phyloP scores from a whole-genome alignment of 2,113 vertebrate species.

The Apteryx mantelli region DNA sequence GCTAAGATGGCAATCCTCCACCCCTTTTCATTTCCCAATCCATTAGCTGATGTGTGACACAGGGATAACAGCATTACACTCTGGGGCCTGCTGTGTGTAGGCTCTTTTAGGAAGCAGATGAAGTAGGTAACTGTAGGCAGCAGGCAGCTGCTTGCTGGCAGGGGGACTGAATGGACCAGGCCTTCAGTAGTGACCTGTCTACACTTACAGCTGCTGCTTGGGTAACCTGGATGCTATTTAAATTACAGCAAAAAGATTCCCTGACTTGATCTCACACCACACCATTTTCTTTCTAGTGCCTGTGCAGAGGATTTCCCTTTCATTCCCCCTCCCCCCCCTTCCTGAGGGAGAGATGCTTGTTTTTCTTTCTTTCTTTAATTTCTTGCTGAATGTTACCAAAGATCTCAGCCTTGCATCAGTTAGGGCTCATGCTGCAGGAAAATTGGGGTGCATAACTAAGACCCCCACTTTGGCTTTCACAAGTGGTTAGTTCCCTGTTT shows the following conservation, averaged over 20 bases:
- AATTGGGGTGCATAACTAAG: not conserved
- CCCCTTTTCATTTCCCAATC: too few species aligned
- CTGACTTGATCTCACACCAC: too few species aligned
- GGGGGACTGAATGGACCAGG: not conserved
- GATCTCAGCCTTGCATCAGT: too few species aligned
- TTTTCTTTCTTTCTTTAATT: not conserved
- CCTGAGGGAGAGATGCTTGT: not conserved
- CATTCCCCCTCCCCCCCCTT: not conserved
- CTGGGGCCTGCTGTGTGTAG: not conserved
- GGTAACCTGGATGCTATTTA: not conserved
- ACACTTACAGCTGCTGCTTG: not conserved
- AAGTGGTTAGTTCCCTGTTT: not conserved
- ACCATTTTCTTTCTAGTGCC: too few species aligned
- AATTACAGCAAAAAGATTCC: not conserved
- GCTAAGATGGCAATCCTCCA: not conserved
- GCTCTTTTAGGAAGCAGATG: not conserved
- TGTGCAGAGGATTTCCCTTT: not conserved
- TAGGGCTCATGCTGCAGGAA: not conserved
- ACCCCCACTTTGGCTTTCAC: not conserved
- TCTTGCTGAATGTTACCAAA: too few species aligned
- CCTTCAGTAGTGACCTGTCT: not conserved
- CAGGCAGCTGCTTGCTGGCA: not conserved
- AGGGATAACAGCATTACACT: fast-evolving
- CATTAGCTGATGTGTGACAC: fast-evolving
- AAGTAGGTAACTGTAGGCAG: not conserved